Conservation (phyloP, 2,888 invertebrate species). For the Oxytorus armatus region DNA sequence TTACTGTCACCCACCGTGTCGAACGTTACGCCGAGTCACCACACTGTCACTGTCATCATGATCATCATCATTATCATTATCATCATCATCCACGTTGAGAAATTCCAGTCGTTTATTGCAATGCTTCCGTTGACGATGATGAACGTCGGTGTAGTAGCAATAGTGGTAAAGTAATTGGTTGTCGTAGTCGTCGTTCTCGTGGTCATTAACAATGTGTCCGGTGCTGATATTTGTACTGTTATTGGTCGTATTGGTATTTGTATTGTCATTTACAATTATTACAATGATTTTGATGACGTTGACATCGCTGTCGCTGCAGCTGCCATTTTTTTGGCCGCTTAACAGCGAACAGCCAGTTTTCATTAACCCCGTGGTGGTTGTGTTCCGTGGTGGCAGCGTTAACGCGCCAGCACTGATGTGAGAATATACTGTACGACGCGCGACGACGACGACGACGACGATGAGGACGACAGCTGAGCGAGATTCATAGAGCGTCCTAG, state of each 20-base stretch:
- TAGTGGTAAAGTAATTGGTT: conserved; percentile 39
- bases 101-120: conserved; percentile 2
- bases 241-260: conserved; percentile 40
- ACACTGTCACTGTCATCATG: conserved; percentile 69
- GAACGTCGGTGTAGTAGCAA: conserved; percentile 6
- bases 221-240: conserved; percentile 42
- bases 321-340: conserved; percentile 52
- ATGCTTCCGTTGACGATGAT: conserved; percentile 10
- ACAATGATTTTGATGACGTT: conserved; percentile 13
- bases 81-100: conserved; percentile 38
- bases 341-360: conserved; percentile 54
- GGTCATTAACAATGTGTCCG: conserved; percentile 43
- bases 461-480: conserved; percentile 49
- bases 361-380: conserved; percentile 59
- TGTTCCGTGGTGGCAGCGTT: conserved; percentile 53
- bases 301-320: conserved; percentile 25
- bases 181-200: conserved; percentile 57
- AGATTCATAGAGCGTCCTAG: conserved; percentile 34
- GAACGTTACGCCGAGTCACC: conserved; percentile 56
- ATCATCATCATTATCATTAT: conserved; percentile 58
- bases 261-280: conserved; percentile 39
- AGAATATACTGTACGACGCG: conserved; percentile 31
- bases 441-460: conserved; percentile 33
- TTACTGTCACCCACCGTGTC: conserved; percentile 54
- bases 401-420: conserved; percentile 58